Evolutionary conservation across 2,113 vertebrate species (phyloP).

Genomic region (Megaceryle maxima): DNA sequence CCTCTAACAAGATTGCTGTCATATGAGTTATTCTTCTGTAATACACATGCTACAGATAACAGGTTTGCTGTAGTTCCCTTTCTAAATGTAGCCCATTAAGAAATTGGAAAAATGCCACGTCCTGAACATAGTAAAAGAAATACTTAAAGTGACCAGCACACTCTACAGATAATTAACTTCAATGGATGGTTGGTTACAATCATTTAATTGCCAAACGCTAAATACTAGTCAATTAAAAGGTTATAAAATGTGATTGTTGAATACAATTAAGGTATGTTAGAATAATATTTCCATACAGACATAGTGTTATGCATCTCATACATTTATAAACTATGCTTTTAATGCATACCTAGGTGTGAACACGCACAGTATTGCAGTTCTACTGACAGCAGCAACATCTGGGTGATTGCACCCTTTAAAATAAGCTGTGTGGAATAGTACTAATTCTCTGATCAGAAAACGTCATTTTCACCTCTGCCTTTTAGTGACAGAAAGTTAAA

Average conservation of each 20-base stretch:
- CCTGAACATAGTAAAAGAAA: not conserved
- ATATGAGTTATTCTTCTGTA: conserved; percentile 13
- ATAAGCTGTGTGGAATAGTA: not conserved
- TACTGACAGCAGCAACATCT: not conserved
- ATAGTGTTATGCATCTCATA: not conserved
- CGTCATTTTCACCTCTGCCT: not conserved
- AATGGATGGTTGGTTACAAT: not conserved
- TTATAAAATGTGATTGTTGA: conserved; percentile 23
- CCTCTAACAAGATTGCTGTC: not conserved
- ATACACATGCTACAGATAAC: not conserved
- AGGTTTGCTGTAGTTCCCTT: not conserved
- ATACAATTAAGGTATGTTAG: not conserved
- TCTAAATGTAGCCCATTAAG: not conserved
- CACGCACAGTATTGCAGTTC: not conserved
- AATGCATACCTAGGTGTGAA: not conserved
- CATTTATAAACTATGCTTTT: conserved; percentile 11
- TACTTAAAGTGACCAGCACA: not conserved
- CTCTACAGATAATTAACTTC: conserved; percentile 13
- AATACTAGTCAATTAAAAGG: conserved; percentile 19
- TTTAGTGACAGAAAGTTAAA: not conserved
- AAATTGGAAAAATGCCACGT: not conserved
- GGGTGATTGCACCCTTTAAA: not conserved
- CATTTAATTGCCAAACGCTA: not conserved
- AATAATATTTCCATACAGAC: conserved; percentile 4
- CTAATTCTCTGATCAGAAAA: not conserved